Evolutionary conservation across 2,113 vertebrate species (phyloP).

Genomic region (Hypanus sabinus): DNA sequence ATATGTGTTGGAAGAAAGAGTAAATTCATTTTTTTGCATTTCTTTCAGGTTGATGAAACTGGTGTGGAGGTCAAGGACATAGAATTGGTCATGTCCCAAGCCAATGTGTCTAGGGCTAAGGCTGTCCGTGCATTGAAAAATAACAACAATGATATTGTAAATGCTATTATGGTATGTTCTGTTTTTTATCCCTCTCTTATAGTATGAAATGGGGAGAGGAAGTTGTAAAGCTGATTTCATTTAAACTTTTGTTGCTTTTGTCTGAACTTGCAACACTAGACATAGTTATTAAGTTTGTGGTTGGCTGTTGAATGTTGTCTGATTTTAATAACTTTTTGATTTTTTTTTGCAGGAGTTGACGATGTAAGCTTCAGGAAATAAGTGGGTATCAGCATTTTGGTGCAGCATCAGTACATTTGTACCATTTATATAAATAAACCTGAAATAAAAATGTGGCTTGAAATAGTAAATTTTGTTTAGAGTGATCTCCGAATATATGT

Average conservation of each 20-base stretch:
- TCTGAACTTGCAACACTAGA: no score
- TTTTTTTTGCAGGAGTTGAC: slow-evolving; percentile 78
- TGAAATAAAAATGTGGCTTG: slow-evolving; percentile 93
- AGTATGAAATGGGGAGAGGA: neutral
- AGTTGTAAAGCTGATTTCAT: neutral
- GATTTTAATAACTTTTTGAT: slow-evolving; percentile 26
- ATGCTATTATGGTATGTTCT: slow-evolving; percentile 91
- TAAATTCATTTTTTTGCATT: neutral
- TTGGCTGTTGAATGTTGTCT: neutral
- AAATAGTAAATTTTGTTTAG: slow-evolving; percentile 13
- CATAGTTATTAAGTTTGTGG: neutral
- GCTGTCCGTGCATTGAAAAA: slow-evolving; percentile 96
- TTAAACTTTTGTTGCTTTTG: neutral
- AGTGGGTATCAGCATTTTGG: slow-evolving; percentile 67
- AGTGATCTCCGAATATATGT: neutral
- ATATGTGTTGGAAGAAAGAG: neutral
- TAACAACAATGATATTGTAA: slow-evolving; percentile 98
- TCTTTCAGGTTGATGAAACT: slow-evolving; percentile 83
- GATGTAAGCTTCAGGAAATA: slow-evolving; percentile 70
- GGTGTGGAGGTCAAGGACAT: slow-evolving; percentile 98
- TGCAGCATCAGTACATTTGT: slow-evolving; percentile 76
- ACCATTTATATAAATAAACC: slow-evolving; percentile 87
- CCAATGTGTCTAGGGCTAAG: slow-evolving; percentile 93
- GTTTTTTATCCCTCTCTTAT: neutral
- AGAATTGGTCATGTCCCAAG: slow-evolving; percentile 98